Evolutionary conservation across 2,888 invertebrate genomes (phyloP).

Genomic region (Galeopsomyia nigrocyanea): DNA sequence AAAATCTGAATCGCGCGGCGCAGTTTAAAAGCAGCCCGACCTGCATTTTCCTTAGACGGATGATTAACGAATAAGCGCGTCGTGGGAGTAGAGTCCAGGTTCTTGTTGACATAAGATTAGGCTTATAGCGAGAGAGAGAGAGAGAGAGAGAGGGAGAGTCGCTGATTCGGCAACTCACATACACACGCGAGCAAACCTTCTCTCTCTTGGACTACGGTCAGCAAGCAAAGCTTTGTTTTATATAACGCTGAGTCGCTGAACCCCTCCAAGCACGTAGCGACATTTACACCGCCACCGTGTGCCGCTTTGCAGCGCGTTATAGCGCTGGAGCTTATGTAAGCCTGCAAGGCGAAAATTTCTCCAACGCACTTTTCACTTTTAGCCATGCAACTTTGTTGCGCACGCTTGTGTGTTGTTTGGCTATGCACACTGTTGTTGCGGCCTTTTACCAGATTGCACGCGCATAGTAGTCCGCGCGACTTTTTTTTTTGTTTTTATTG

Average conservation of each 20-base stretch:
- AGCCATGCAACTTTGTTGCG: background rate
- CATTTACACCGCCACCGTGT: conserved; percentile 57
- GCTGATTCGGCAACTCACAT: conserved; percentile 59
- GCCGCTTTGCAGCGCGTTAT: background rate
- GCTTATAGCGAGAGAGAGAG: conserved; percentile 24
- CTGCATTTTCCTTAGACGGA: conserved; percentile 41
- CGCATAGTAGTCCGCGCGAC: too few relatives aligned
- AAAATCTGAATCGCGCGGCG: conserved; percentile 29
- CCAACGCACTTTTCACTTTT: conserved; percentile 41
- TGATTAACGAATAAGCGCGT: conserved; percentile 51
- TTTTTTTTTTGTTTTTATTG: too few relatives aligned
- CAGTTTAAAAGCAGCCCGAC: conserved; percentile 19
- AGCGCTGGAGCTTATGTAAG: background rate
- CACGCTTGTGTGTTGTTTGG: too few relatives aligned
- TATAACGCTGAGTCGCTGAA: conserved; percentile 65
- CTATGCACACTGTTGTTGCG: too few relatives aligned
- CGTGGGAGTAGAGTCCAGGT: conserved; percentile 20
- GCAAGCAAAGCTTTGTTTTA: conserved; percentile 62
- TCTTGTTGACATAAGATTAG: conserved; percentile 63
- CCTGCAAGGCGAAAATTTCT: conserved; percentile 14
- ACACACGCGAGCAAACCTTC: background rate
- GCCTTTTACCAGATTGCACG: too few relatives aligned
- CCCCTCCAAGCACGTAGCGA: conserved; percentile 62
- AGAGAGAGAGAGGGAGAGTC: too few relatives aligned
- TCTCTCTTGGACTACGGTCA: conserved; percentile 17